Evolutionary conservation across 2,888 invertebrate genomes (phyloP), one percentile per base, ranked within the genome.

Genomic region (Ernsta delagoae): DNA sequence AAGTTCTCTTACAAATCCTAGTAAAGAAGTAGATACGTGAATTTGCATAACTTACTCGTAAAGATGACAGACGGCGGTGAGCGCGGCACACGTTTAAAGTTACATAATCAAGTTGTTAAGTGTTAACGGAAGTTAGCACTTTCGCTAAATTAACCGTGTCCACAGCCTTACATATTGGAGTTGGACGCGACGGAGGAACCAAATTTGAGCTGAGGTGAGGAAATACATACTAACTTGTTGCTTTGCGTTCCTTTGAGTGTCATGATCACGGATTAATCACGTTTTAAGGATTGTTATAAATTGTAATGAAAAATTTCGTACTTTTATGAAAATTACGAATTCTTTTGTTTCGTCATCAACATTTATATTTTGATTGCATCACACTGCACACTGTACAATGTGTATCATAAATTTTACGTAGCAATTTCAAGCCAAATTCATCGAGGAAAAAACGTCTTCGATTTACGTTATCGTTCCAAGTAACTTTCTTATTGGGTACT

Each of bases 401-500:
- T 16, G 16, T 16, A 50, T 16, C 2, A 24, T 53, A 53, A 3
- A 53, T 7, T 9, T 9, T 9, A 9, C 8, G 8, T 24, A 53
- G 24, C 9, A 8, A 24, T 54, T 56, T 56, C n/a, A 34, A 34
- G 1, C 56, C n/a, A 34, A 34, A 53, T 24, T 34, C 45, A 62
- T 53, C 9, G 3, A 11, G n/a, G 34, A 65, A 36, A 34, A 34
- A 59, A 39, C 50, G 56, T 48, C 24, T 57, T 45, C 41, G 56
- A 57, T 68, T 34, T 3, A 43, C 45, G 56, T 56, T 62, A 68
- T 62, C 39, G 56, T 59, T 16, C 34, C 31, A 56, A 53, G 63
- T 54, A 60, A 65, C 70, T 70, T 61, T 65, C 41, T 75, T 72
- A 67, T 71, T 72, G 9, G 43, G 61, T 71, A 69, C 66, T 39